Base-by-base conservation (phyloP, 2,888 invertebrate species). In the Scelioninae gen. 1 region DNA sequence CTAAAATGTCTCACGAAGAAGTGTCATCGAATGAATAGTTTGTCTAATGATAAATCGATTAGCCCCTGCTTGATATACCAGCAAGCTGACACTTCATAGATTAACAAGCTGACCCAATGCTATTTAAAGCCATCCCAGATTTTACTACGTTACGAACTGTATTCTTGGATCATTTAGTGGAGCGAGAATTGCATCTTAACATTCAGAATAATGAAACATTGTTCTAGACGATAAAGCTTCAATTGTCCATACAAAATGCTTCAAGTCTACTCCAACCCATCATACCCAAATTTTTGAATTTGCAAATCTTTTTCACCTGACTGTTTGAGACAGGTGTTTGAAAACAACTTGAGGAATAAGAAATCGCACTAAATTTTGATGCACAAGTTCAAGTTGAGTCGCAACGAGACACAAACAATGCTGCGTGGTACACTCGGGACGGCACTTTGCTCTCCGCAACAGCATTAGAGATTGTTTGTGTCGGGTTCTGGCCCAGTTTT, bases 81-180 rank as follows among this genome's bases (percentile, higher is more conserved):
- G 65, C 60, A 58, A 40, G 66, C 66, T 76, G 66, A 77, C 77
- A 69, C 69, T 69, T 76, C 45, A 38, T 62, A 43, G 66, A 72
- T 80, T 68, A 80, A 63, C 83, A 84, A 81, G 85, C 78, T 86
- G 87, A 86, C 87, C 87, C 84, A 76, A 85, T 78, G 86, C 86
- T 88, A 86, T 88, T 88, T 87, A 85, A 87, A 87, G 83, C 66
- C 82, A 84, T 85, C 82, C 84, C 82, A 83, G 82, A 86, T 86
- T 86, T 84, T 84, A 82, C 84, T 85, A 83, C 74, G 74, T 58
- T 65, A 72, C 81, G 63, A 79, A 84, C 80, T 83, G 83, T 85
- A 86, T 86, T 87, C 80, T 83, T 74, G 81, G 82, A 80, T 29
- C 77, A 49, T 69, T 85, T 85, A 84, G 78, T 75, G 77, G 77